Base-by-base conservation (phyloP, 2,888 invertebrate genomes). In the Chydorus sphaericus region DNA sequence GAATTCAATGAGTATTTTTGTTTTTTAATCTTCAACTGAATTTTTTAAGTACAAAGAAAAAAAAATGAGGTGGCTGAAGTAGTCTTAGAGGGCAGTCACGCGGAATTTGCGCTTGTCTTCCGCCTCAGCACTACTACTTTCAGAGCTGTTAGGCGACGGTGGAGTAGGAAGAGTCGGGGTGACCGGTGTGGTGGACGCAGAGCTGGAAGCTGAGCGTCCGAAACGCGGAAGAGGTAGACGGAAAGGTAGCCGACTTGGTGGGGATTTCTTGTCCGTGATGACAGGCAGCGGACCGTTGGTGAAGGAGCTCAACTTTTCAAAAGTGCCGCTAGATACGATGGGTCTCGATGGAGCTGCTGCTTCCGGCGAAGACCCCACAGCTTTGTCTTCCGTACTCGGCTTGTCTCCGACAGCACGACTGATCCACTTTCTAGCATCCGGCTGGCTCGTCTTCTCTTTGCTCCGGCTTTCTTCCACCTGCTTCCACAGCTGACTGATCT, bases 401-500 rank as follows among this genome's bases (percentile, higher is more conserved):
- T 55, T 55, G 37, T 23, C 49, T 20, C 18, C 37, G 5, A 49
- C 55, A 4, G 33, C 55, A 7, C 55, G 48, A 14, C 55, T 49
- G 28, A 55, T 48, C 55, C 55, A 55, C 26, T 55, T 55, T 59
- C 77, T 71, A 48, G 73, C 76, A 57, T 80, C 81, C 8, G 75
- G 74, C 63, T 77, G 78, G 52, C 71, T 71, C 20, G 66, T 66
- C 3, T 73, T 69, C 48, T 73, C 75, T 60, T 75, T 75, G 57
- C 74, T 79, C 61, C 80, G 82, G 37, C 72, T 77, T 57, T 82
- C 80, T 63, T 84, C 83, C 1, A 83, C 83, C 66, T 78, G 82
- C 64, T 83, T 85, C 86, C 86, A 87, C 16, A 88, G 69, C 63
- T 77, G 82, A 0, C 86, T 83, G 55, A 88, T 85, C 68, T 83